Evolutionary conservation across 1,140 invertebrate species (phyloP).

Genomic region (Mamestra configurata): DNA sequence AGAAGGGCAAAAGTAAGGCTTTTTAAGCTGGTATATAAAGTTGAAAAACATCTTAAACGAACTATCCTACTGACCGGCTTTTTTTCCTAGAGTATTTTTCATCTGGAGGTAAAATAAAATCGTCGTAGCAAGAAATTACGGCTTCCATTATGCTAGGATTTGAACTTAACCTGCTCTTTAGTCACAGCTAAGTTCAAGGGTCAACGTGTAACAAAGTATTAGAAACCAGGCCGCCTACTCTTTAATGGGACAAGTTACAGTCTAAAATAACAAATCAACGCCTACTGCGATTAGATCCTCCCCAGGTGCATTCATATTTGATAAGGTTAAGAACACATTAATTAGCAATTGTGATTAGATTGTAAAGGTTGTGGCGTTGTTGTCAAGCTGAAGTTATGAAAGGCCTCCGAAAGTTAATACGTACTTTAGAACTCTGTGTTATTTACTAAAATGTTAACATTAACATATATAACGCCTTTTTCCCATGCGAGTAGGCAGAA

Average conservation of each 20-base stretch:
- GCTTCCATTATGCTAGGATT: background rate
- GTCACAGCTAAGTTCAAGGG: background rate
- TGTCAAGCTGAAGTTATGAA: no score
- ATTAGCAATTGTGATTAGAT: slow-evolving; percentile 2
- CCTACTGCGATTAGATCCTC: background rate
- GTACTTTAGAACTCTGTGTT: no score
- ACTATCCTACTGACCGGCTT: background rate
- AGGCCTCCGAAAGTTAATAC: no score
- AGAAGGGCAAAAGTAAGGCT: background rate
- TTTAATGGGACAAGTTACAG: background rate
- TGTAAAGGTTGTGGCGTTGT: no score
- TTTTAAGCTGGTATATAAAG: background rate
- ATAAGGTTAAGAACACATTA: background rate
- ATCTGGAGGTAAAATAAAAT: background rate
- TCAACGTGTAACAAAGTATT: background rate
- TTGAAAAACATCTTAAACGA: background rate
- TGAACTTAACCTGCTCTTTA: background rate
- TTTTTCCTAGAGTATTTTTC: background rate
- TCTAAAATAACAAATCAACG: slow-evolving; percentile 3
- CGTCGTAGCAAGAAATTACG: background rate
- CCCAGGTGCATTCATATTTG: slow-evolving; percentile 11
- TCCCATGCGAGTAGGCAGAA: no score
- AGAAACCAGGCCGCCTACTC: background rate
- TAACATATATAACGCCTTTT: no score
- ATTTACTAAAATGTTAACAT: no score